Percentiles rank a stretch among this genome's conserved stretches.
Evolutionary conservation across 2,888 invertebrate species (phyloP).

Genomic region (Platycheirus albimanus): DNA sequence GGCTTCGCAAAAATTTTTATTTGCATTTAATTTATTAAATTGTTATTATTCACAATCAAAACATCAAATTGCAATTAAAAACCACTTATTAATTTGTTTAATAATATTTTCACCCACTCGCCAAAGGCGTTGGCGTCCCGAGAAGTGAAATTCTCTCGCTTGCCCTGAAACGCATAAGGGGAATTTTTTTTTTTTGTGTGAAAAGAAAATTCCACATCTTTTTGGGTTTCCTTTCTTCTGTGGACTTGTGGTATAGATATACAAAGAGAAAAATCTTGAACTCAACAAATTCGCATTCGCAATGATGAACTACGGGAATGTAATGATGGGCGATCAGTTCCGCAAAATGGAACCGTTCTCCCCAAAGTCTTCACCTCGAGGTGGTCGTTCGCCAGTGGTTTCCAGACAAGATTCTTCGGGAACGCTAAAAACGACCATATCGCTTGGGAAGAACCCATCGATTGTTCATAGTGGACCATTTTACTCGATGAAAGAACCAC

Average conservation of each 20-base stretch:
- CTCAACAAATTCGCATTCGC: slow-evolving; percentile 26
- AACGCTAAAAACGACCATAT: slow-evolving; percentile 98
- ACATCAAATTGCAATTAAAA: slow-evolving; percentile 4
- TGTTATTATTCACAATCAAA: slow-evolving; percentile 26
- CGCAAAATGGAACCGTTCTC: slow-evolving; percentile 97
- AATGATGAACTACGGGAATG: slow-evolving; percentile 84
- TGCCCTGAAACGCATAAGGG: slow-evolving; percentile 69
- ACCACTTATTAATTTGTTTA: neutral
- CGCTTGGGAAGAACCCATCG: slow-evolving; percentile 97
- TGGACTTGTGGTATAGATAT: too few species aligned
- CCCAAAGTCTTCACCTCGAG: slow-evolving; percentile 97
- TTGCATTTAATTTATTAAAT: slow-evolving; percentile 55
- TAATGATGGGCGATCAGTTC: slow-evolving; percentile 97
- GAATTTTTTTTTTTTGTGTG: too few species aligned
- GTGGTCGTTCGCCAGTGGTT: slow-evolving; percentile 97
- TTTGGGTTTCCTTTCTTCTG: slow-evolving; percentile 14
- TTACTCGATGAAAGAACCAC: slow-evolving; percentile 98
- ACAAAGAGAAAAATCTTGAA: slow-evolving; percentile 9
- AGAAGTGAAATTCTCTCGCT: slow-evolving; percentile 50
- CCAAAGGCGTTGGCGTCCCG: slow-evolving; percentile 26
- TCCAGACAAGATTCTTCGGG: slow-evolving; percentile 98
- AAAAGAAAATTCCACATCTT: slow-evolving; percentile 14
- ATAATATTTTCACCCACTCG: neutral
- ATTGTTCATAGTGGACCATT: slow-evolving; percentile 99
- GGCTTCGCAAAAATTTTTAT: slow-evolving; percentile 46